Percentiles rank a stretch among this genome's conserved stretches.
These are phyloP conservation scores for Corythoichthys haematopterus DNA, from an alignment of 2,113 vertebrate genomes.

Conservation along the genomic window DNA sequence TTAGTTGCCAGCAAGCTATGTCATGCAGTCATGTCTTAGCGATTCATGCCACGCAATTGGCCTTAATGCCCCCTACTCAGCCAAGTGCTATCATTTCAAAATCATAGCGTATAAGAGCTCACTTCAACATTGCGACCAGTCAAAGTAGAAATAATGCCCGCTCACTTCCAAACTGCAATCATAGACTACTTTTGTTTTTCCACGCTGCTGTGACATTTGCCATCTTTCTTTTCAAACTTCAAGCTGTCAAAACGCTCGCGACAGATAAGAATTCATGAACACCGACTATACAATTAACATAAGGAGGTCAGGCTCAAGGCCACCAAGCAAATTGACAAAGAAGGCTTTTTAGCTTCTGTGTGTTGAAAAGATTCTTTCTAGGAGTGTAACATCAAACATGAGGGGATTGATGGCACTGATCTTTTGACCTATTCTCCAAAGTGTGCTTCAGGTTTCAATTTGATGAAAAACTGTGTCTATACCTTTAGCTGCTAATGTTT, in stretches of 20 bases:
- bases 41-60: neutral
- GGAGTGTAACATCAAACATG: neutral
- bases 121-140: conserved; percentile 13
- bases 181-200: conserved; percentile 17
- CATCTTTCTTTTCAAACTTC: conserved; percentile 14
- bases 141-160: conserved; percentile 18
- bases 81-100: conserved; percentile 22
- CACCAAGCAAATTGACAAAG: neutral
- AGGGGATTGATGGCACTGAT: neutral
- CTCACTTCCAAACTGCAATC: conserved; percentile 32
- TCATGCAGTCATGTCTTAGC: neutral
- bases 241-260: neutral
- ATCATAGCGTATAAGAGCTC: conserved; percentile 18
- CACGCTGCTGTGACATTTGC: conserved; percentile 6
- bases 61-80: conserved; percentile 13
- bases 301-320: neutral
- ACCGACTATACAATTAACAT: neutral
- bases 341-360: neutral
- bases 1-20: conserved; percentile 3
- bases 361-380: neutral
- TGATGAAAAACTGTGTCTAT: too few relatives aligned
- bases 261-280: conserved; percentile 3
- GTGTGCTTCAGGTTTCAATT: neutral
- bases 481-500: too few relatives aligned
- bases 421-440: neutral